phyloP scores from a whole-genome alignment of 2,113 vertebrate species.

The Oncorhynchus clarkii region DNA sequence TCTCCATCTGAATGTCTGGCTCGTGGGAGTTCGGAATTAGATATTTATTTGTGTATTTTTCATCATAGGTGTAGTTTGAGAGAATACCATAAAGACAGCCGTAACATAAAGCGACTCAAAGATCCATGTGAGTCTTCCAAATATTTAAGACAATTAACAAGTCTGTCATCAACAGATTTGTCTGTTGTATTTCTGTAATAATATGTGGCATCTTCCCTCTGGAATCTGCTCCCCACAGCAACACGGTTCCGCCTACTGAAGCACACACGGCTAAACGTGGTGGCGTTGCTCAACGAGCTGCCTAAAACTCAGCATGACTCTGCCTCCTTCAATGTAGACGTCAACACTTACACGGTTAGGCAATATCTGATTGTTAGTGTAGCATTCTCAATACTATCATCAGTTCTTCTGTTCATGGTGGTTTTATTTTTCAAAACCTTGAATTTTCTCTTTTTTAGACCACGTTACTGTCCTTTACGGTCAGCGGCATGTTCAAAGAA shows the following conservation, averaged over 20 bases:
- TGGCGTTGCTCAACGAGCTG: constrained; percentile 87
- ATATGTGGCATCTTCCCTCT: neutral
- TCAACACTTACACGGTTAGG: constrained; percentile 84
- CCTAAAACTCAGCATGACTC: constrained; percentile 88
- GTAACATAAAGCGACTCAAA: constrained; percentile 85
- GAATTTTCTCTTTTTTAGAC: constrained; percentile 67
- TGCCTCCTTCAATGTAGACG: constrained; percentile 82
- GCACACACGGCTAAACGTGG: constrained; percentile 83
- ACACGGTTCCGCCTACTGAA: constrained; percentile 81
- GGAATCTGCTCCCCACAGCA: constrained; percentile 53
- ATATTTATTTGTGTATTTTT: neutral
- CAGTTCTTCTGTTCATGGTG: neutral
- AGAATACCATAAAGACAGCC: constrained; percentile 84
- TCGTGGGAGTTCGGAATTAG: neutral
- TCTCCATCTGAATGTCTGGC: neutral
- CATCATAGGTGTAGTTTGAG: constrained; percentile 74
- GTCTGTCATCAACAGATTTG: neutral
- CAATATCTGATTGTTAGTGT: neutral
- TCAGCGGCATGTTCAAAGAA: constrained; percentile 89
- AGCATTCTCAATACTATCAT: neutral
- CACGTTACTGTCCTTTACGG: constrained; percentile 83
- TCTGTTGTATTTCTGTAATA: neutral
- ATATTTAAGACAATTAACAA: neutral
- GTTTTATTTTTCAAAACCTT: neutral
- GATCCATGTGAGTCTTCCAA: constrained; percentile 78